Conservation (phyloP, 2,888 invertebrate species). For the Trichogramma dendrolimi region DNA sequence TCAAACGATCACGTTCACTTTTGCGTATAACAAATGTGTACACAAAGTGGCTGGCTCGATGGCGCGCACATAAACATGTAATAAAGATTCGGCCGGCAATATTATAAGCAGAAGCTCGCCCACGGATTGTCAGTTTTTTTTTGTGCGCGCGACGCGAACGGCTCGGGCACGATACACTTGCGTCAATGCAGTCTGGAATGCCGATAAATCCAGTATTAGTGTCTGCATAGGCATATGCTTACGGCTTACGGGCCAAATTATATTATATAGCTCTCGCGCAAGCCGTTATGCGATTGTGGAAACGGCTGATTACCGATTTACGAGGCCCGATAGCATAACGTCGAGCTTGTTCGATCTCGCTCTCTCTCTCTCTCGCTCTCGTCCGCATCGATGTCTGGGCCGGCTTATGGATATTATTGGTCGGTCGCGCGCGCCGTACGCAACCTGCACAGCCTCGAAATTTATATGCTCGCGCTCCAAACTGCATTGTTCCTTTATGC, state of each 20-base stretch:
- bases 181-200: conserved; percentile 12
- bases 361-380: conserved; percentile 4
- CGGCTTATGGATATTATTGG: no score
- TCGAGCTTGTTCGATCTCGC: conserved; percentile 6
- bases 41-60: no score
- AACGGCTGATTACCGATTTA: conserved; percentile 25
- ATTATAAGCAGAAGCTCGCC: conserved; percentile 8
- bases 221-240: background rate
- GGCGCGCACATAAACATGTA: no score
- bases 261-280: conserved; percentile 12
- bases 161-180: background rate
- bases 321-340: conserved; percentile 20
- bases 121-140: background rate
- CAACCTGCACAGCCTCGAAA: no score
- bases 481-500: no score
- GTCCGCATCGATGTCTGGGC: background rate
- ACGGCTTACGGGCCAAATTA: conserved; percentile 12
- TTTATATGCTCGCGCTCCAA: no score
- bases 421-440: no score
- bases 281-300: conserved; percentile 14
- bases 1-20: no score
- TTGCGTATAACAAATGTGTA: no score
- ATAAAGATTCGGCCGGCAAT: no score
- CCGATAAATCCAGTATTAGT: conserved; percentile 14
- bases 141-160: background rate